These are phyloP conservation scores for Motacilla tschutschensis DNA, from an alignment of 2,113 vertebrate species.

Conservation along the genomic window DNA sequence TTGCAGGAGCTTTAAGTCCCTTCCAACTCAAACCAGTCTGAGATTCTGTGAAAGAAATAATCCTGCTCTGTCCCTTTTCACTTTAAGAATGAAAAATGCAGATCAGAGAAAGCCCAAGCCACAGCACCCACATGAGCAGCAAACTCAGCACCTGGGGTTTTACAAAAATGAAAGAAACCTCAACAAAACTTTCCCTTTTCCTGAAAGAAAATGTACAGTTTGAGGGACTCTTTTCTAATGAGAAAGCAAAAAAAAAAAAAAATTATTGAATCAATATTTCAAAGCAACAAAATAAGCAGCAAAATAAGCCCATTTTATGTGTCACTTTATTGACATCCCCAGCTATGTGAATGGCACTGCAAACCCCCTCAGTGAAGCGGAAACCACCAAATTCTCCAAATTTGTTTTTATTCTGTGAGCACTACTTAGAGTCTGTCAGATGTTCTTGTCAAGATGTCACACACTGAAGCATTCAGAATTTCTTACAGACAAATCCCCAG, in stretches of 20 bases:
- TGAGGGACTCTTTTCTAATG: background rate
- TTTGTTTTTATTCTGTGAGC: background rate
- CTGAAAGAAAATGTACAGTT: background rate
- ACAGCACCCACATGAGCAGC: rapidly evolving
- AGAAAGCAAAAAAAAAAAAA: background rate
- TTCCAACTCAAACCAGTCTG: background rate
- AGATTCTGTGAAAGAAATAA: background rate
- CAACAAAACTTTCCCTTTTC: background rate
- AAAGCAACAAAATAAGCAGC: background rate
- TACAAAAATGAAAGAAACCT: background rate
- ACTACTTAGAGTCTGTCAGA: background rate
- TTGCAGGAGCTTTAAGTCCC: background rate
- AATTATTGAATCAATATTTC: background rate
- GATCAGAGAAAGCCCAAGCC: background rate
- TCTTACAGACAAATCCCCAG: background rate
- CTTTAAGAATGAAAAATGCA: background rate
- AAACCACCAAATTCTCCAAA: background rate
- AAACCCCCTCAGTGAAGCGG: background rate
- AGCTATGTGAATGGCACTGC: background rate
- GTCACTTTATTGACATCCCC: background rate
- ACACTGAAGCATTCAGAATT: background rate
- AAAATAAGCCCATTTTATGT: background rate
- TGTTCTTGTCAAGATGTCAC: background rate
- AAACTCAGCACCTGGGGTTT: background rate
- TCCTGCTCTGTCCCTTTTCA: background rate